phyloP scores from a whole-genome alignment of 1,140 invertebrate species.

The Bombus affinis region DNA sequence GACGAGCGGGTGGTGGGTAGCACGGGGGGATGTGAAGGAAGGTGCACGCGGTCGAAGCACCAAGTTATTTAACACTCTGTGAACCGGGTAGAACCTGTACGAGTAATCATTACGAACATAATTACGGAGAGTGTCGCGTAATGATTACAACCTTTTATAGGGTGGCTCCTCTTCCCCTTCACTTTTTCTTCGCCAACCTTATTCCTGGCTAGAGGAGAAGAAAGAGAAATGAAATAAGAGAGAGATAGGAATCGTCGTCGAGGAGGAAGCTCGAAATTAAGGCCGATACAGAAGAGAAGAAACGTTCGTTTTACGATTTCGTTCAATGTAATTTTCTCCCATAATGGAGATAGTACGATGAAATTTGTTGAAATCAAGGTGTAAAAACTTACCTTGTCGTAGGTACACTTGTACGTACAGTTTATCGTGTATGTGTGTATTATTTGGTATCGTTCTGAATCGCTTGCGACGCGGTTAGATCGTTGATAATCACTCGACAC shows the following conservation, averaged over 20 bases:
- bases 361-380: neutral
- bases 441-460: neutral
- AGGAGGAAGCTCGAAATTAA: slow-evolving; percentile 20
- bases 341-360: too few relatives aligned
- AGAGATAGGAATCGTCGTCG: too few relatives aligned
- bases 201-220: neutral
- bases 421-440: neutral
- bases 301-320: slow-evolving; percentile 4
- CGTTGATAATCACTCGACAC: neutral
- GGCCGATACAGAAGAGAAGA: neutral
- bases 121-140: slow-evolving; percentile 40
- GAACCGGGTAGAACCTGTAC: slow-evolving; percentile 28
- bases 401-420: neutral
- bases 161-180: neutral
- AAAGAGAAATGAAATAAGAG: neutral
- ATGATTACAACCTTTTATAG: slow-evolving; percentile 49
- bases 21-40: neutral
- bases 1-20: neutral
- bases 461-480: too few relatives aligned
- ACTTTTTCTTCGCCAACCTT: neutral
- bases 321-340: neutral
- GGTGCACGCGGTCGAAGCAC: slow-evolving; percentile 17
- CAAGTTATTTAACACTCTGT: slow-evolving; percentile 60
- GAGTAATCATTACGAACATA: slow-evolving; percentile 50
- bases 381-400: neutral